phyloP scores from a whole-genome alignment of 1,140 invertebrate species.

The Macrobrachium rosenbergii region DNA sequence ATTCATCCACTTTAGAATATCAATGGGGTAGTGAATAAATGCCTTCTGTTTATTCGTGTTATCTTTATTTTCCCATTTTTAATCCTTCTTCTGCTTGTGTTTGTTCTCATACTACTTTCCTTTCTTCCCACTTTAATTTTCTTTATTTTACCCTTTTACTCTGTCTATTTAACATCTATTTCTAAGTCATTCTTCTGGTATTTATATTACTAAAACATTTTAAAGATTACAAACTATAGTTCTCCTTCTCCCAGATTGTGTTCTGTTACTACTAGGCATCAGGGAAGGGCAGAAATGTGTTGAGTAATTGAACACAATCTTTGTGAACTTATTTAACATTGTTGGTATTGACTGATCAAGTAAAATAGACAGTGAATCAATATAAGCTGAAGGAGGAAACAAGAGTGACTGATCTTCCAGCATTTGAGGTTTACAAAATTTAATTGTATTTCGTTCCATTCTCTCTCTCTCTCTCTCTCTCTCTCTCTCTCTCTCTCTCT shows the following conservation, averaged over 20 bases:
- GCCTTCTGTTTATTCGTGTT: not conserved
- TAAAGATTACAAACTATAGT: not conserved
- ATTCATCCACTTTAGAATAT: no score
- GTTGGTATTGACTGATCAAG: no score
- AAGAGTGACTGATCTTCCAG: not conserved
- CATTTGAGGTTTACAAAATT: not conserved
- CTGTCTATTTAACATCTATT: not conserved
- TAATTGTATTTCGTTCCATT: not conserved
- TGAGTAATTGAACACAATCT: no score
- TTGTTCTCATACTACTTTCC: not conserved
- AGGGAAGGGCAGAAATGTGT: no score
- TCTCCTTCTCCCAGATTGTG: not conserved
- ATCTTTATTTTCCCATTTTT: not conserved
- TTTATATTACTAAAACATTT: no score
- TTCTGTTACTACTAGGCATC: no score
- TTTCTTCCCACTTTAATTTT: not conserved
- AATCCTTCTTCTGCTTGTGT: not conserved
- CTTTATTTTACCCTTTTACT: not conserved
- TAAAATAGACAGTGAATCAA: no score
- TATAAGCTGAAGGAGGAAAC: no score
- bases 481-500: slow-evolving; percentile 14
- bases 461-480: slow-evolving; percentile 2
- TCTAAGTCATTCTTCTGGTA: not conserved
- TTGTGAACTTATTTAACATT: no score
- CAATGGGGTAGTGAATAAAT: no score